Conservation (phyloP, 2,113 vertebrate species). For the Orthonyx spaldingii region DNA sequence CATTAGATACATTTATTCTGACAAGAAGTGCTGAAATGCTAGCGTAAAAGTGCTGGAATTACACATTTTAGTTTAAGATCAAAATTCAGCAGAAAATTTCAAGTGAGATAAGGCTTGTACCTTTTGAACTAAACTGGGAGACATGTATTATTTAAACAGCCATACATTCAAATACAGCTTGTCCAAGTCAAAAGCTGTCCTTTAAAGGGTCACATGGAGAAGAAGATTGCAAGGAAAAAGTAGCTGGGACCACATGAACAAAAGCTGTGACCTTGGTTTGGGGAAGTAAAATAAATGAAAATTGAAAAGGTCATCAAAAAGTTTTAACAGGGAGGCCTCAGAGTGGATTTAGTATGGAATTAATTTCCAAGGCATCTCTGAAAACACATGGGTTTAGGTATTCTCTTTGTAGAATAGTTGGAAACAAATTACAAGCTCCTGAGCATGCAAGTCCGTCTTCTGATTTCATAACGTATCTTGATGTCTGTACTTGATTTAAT, state of each 20-base stretch:
- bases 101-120: neutral
- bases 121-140: neutral
- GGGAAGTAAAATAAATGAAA: neutral
- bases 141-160: neutral
- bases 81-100: conserved; percentile 20
- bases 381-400: neutral
- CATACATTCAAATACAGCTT: neutral
- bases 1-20: conserved; percentile 54
- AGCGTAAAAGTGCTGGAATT: conserved; percentile 26
- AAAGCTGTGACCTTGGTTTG: neutral
- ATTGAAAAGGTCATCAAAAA: neutral
- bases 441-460: neutral
- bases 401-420: neutral
- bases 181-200: neutral
- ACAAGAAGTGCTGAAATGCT: conserved; percentile 40
- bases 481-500: neutral
- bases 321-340: neutral
- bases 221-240: neutral
- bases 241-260: neutral
- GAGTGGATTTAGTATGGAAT: neutral
- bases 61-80: neutral
- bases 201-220: neutral
- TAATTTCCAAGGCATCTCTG: neutral
- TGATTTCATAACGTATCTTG: neutral
- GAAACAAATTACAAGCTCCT: neutral